These are phyloP conservation scores for Rhogogaster chlorosoma DNA, from an alignment of 2,888 invertebrate species.

Conservation along the genomic window DNA sequence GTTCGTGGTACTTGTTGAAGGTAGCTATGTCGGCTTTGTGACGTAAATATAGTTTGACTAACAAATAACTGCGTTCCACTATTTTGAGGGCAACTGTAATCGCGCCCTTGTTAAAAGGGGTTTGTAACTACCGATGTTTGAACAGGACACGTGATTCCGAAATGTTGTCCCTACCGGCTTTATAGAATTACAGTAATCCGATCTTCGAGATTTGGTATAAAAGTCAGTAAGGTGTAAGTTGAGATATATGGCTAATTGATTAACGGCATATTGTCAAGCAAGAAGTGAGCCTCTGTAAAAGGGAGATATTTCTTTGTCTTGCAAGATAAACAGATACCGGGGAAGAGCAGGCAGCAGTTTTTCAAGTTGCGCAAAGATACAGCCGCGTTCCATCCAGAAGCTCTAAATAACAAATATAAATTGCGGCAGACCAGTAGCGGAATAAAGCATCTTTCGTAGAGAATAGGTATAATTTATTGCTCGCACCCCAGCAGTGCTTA, in stretches of 20 bases:
- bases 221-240: slow-evolving; percentile 1
- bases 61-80: background rate
- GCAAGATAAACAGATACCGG: slow-evolving; percentile 32
- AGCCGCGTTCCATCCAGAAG: slow-evolving; percentile 37
- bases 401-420: slow-evolving; percentile 49
- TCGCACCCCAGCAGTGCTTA: slow-evolving; percentile 40
- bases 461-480: slow-evolving; percentile 47
- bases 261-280: slow-evolving; percentile 1
- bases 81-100: background rate
- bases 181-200: background rate
- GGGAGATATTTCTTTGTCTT: slow-evolving; percentile 33
- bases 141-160: background rate
- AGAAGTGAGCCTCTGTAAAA: background rate
- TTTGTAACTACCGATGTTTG: background rate
- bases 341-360: slow-evolving; percentile 11
- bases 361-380: slow-evolving; percentile 46
- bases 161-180: background rate
- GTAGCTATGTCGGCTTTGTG: background rate
- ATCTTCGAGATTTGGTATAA: background rate
- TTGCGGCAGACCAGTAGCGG: slow-evolving; percentile 43
- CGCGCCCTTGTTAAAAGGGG: background rate
- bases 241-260: slow-evolving; percentile 32
- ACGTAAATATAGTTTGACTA: slow-evolving; percentile 17
- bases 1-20: slow-evolving; percentile 28
- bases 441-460: slow-evolving; percentile 49